Conservation (phyloP, 2,113 vertebrate genomes). For the Hippocampus comes region DNA sequence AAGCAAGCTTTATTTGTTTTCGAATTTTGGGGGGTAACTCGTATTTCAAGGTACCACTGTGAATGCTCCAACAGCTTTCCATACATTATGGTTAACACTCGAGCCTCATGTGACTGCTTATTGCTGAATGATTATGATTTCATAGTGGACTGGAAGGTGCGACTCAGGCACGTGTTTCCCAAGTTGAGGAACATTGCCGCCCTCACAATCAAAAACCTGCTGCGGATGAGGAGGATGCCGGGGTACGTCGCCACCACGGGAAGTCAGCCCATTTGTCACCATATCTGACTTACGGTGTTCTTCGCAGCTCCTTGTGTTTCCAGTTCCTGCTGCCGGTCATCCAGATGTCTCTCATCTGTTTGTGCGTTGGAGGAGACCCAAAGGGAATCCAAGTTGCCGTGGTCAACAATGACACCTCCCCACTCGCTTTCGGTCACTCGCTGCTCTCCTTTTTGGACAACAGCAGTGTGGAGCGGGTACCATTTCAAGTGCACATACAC, state of each 20-base stretch:
- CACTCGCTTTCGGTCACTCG: constrained; percentile 51
- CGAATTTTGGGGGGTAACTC: no score
- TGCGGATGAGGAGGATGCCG: constrained; percentile 76
- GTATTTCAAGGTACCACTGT: no score
- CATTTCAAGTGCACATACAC: not conserved
- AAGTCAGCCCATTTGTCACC: not conserved
- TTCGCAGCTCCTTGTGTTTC: constrained; percentile 73
- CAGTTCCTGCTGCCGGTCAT: constrained; percentile 79
- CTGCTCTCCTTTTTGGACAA: constrained; percentile 76
- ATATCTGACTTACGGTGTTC: not conserved
- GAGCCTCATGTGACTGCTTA: no score
- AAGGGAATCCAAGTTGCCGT: constrained; percentile 71
- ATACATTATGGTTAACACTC: no score
- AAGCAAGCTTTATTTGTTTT: no score
- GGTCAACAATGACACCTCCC: constrained; percentile 74
- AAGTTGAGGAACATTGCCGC: constrained; percentile 75
- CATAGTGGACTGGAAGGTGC: constrained; percentile 72
- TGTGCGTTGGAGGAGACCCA: constrained; percentile 75
- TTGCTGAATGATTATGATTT: not conserved
- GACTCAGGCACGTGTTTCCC: constrained; percentile 63
- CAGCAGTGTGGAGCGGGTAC: constrained; percentile 72
- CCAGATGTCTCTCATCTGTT: constrained; percentile 76
- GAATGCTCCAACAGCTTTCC: no score
- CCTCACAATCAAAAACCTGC: constrained; percentile 72
- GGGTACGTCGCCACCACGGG: constrained; percentile 45